A percentile compares a stretch with the other conserved stretches of the same genome.
Conservation (phyloP, 2,113 vertebrate genomes). For the Callorhinus ursinus region DNA sequence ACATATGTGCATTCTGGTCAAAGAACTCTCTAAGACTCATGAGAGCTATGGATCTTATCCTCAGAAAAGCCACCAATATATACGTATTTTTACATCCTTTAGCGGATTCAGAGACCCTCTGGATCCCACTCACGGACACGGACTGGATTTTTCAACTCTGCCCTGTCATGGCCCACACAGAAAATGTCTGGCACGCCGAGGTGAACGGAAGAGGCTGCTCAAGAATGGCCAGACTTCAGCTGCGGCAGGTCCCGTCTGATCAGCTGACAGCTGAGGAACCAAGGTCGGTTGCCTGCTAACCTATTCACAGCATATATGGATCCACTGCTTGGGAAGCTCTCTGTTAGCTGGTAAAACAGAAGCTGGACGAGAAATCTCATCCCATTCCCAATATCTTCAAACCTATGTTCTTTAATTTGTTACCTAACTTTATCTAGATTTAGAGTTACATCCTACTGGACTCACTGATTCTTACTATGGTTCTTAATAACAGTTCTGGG, state of each 20-base stretch:
- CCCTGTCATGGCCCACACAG: not conserved
- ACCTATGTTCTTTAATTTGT: not conserved
- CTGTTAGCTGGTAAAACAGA: not conserved
- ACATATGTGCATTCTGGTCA: not conserved
- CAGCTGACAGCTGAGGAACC: not conserved
- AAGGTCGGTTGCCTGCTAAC: not conserved
- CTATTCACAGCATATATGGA: not conserved
- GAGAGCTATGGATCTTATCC: not conserved
- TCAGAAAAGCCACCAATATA: not conserved
- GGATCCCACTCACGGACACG: not conserved
- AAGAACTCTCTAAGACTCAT: not conserved
- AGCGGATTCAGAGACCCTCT: not conserved
- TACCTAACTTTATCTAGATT: slow-evolving; percentile 14
- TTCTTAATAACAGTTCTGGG: not conserved
- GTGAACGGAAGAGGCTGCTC: not conserved
- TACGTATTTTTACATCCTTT: not conserved
- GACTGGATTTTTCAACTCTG: not conserved
- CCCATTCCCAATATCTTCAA: not conserved
- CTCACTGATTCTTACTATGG: not conserved
- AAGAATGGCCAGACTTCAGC: not conserved
- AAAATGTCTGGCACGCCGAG: not conserved
- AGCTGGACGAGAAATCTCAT: slow-evolving; percentile 16
- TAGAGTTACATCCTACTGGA: not conserved
- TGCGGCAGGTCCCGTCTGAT: not conserved
- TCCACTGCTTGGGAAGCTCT: not conserved